Percentiles rank a stretch among this genome's conserved stretches.
Conservation (phyloP, 2,888 invertebrate species). For the Harpalus rubripes region DNA sequence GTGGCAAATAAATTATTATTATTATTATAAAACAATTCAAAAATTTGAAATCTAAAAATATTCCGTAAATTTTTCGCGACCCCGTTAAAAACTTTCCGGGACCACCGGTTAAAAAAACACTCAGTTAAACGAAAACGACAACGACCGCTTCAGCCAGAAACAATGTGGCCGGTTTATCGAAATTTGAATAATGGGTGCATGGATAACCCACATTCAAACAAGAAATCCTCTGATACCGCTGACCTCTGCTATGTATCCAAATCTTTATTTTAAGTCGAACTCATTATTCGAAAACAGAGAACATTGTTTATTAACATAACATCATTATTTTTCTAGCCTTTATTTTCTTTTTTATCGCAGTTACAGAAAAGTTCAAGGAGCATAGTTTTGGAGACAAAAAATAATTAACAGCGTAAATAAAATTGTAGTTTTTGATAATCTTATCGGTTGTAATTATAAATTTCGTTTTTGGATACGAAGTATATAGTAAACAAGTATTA, state of each 20-base stretch:
- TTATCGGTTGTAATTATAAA: constrained; percentile 40
- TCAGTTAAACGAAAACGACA: neutral
- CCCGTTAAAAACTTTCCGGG: too few relatives aligned
- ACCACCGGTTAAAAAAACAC: too few relatives aligned
- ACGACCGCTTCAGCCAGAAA: constrained; percentile 39
- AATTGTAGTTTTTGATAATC: constrained; percentile 37
- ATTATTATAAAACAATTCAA: too few relatives aligned
- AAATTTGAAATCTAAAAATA: too few relatives aligned
- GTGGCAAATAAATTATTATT: too few relatives aligned
- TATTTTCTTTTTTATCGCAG: constrained; percentile 44
- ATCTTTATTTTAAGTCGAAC: constrained; percentile 59
- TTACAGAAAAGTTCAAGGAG: constrained; percentile 59
- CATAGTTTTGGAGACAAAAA: constrained; percentile 50
- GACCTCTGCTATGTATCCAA: constrained; percentile 57
- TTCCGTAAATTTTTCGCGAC: too few relatives aligned
- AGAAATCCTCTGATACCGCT: constrained; percentile 44
- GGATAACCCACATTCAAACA: constrained; percentile 40
- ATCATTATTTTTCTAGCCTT: constrained; percentile 57
- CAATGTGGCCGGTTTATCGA: constrained; percentile 34
- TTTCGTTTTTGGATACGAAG: constrained; percentile 25
- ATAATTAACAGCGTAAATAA: constrained; percentile 57
- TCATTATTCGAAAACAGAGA: constrained; percentile 61
- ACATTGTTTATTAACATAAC: constrained; percentile 61
- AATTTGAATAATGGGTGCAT: constrained; percentile 57
- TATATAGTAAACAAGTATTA: constrained; percentile 51